Percentiles rank a stretch among this genome's conserved stretches.
These are phyloP conservation scores for Drosophila varians DNA, from an alignment of 1,140 invertebrate species.

Conservation along the genomic window DNA sequence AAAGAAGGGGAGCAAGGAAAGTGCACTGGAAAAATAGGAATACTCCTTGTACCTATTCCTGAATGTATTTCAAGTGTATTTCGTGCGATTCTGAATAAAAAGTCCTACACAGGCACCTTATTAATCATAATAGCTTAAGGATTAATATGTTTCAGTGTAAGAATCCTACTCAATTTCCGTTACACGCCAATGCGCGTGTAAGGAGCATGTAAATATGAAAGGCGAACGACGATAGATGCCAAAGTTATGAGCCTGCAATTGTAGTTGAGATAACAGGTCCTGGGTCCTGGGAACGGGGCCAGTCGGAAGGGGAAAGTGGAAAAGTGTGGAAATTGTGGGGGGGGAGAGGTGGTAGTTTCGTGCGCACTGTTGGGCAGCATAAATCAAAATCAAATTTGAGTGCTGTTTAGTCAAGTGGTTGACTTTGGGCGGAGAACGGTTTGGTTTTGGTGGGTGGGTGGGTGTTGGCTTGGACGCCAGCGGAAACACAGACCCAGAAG, in stretches of 20 bases:
- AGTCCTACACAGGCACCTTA: too few relatives aligned
- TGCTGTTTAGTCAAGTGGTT: conserved; percentile 79
- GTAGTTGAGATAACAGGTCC: conserved; percentile 20
- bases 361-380: conserved; percentile 62
- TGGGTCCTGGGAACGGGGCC: conserved; percentile 3
- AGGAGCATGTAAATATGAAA: conserved; percentile 80
- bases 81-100: too few relatives aligned
- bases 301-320: neutral
- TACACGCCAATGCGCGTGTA: conserved; percentile 77
- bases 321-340: conserved; percentile 10
- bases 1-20: too few relatives aligned
- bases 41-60: too few relatives aligned
- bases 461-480: neutral
- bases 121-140: too few relatives aligned
- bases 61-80: too few relatives aligned
- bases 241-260: conserved; percentile 77
- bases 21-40: conserved; percentile 2
- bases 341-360: neutral
- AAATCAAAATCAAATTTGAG: conserved; percentile 82
- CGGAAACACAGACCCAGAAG: conserved; percentile 66
- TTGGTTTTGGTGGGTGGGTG: conserved; percentile 4
- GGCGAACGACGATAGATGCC: conserved; percentile 65
- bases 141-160: conserved; percentile 5
- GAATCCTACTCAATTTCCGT: conserved; percentile 67
- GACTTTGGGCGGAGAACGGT: conserved; percentile 1